Evolutionary conservation across 2,797 vertebrate species (phyloP).

Genomic region (Monodelphis domestica): DNA sequence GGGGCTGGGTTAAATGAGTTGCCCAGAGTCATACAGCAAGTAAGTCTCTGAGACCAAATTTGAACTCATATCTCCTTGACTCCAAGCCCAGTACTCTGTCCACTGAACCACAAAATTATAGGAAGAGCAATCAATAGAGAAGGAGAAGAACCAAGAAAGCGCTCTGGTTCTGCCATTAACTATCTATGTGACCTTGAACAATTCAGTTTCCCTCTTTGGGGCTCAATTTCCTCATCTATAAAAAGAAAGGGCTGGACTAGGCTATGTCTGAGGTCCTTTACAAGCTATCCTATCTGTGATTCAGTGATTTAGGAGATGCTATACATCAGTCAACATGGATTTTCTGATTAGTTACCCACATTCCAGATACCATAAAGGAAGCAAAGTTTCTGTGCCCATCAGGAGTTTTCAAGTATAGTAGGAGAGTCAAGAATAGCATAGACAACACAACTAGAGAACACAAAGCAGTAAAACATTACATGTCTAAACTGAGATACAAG

Average conservation of each 20-base stretch:
- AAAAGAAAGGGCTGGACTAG: background rate
- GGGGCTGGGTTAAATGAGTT: too few species aligned
- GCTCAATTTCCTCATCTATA: background rate
- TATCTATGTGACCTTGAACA: background rate
- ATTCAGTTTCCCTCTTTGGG: background rate
- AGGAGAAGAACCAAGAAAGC: background rate
- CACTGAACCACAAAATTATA: background rate
- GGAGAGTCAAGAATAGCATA: background rate
- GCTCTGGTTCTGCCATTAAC: background rate
- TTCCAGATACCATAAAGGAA: background rate
- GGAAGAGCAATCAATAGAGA: background rate
- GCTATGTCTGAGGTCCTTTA: background rate
- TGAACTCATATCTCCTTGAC: too few species aligned
- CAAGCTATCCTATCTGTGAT: background rate
- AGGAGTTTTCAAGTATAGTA: background rate
- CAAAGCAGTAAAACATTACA: background rate
- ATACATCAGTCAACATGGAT: background rate
- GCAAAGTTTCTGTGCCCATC: background rate
- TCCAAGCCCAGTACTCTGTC: too few species aligned
- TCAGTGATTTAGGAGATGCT: background rate
- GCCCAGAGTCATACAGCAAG: too few species aligned
- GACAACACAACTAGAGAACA: background rate
- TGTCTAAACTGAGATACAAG: background rate
- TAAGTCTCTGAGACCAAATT: too few species aligned
- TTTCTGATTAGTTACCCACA: background rate